phyloP scores from a whole-genome alignment of 2,797 vertebrate genomes.

The Iguana delicatissima region DNA sequence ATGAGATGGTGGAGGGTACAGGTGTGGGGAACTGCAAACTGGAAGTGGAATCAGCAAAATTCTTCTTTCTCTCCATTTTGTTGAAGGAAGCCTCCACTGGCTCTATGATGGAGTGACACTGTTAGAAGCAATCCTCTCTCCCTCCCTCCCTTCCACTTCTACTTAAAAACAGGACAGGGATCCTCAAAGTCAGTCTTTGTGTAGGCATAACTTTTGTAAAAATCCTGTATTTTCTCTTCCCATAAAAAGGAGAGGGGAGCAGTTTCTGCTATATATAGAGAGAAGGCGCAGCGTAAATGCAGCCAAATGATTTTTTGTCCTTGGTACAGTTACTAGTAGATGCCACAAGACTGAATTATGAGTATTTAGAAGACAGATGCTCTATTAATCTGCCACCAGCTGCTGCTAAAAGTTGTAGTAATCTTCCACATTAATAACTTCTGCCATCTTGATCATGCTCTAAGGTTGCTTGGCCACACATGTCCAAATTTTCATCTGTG shows the following conservation, averaged over 20 bases:
- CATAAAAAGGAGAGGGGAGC: background rate
- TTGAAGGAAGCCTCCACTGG: background rate
- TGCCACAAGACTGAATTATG: background rate
- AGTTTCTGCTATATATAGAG: background rate
- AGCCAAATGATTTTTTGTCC: slow-evolving; percentile 2
- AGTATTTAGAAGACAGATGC: too few relatives aligned
- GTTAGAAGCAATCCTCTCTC: too few relatives aligned
- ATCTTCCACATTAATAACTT: too few relatives aligned
- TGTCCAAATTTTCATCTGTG: too few relatives aligned
- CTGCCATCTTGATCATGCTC: too few relatives aligned
- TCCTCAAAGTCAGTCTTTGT: background rate
- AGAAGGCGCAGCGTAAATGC: background rate
- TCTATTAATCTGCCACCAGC: too few relatives aligned
- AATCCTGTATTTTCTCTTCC: background rate
- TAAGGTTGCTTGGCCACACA: too few relatives aligned
- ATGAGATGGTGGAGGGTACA: too few relatives aligned
- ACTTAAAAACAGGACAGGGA: background rate
- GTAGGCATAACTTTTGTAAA: background rate
- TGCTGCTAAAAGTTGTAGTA: too few relatives aligned
- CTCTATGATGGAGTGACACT: too few relatives aligned
- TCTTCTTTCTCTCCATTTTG: background rate
- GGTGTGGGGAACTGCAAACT: background rate
- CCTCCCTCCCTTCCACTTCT: too few relatives aligned
- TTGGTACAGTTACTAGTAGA: background rate
- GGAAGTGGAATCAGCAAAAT: background rate